Conservation (phyloP, 2,888 invertebrate species). For the Heliconius ismenius region DNA sequence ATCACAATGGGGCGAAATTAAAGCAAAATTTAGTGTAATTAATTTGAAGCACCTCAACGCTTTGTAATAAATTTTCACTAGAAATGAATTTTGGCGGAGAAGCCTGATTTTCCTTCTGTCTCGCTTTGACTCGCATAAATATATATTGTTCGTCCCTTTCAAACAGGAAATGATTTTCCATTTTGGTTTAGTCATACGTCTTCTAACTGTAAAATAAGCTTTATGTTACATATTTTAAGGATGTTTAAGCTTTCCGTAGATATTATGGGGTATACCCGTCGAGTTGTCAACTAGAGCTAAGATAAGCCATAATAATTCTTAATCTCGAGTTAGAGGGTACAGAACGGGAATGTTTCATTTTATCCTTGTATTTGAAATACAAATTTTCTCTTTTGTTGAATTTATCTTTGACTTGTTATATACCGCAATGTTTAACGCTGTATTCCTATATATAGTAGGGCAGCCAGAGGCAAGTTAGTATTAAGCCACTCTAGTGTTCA, state of each 20-base stretch:
- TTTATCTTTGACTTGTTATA: not conserved
- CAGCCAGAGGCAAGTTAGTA: not conserved
- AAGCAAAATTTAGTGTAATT: constrained; percentile 62
- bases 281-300: constrained; percentile 69
- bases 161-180: constrained; percentile 79
- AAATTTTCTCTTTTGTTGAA: constrained; percentile 12
- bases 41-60: constrained; percentile 81
- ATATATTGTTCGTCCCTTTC: constrained; percentile 77
- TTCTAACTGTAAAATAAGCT: constrained; percentile 53
- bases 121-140: constrained; percentile 64
- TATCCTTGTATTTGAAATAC: constrained; percentile 19
- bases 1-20: constrained; percentile 50
- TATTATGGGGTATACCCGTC: constrained; percentile 63
- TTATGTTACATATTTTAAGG: constrained; percentile 50
- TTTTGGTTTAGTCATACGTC: constrained; percentile 78
- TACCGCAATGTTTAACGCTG: not conserved
- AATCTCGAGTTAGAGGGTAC: constrained; percentile 56
- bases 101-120: constrained; percentile 63
- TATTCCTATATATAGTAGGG: not conserved
- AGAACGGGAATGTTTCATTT: constrained; percentile 20
- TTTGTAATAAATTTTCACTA: constrained; percentile 82
- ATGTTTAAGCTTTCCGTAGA: constrained; percentile 47
- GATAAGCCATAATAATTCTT: constrained; percentile 78
- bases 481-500: not conserved
- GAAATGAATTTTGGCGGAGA: constrained; percentile 73